phyloP scores from a whole-genome alignment of 2,113 vertebrate species.

The Ochotona curzoniae region DNA sequence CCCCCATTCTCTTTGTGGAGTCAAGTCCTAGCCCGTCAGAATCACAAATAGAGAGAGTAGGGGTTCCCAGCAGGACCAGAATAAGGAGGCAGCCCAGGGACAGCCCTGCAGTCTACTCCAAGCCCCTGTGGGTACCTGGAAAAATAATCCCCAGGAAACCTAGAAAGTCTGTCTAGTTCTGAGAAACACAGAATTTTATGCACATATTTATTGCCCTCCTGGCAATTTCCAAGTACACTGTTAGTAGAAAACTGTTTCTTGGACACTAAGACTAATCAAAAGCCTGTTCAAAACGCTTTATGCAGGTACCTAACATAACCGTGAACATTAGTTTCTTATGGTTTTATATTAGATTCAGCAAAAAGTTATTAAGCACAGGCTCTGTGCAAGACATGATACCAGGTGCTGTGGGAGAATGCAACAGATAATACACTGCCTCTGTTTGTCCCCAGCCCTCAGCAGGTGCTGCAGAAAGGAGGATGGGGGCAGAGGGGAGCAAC shows the following conservation, averaged over 20 bases:
- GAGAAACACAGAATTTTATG: conserved; percentile 56
- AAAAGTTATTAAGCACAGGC: conserved; percentile 41
- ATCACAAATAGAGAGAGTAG: background rate
- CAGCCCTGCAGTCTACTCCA: background rate
- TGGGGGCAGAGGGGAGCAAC: background rate
- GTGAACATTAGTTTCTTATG: conserved; percentile 63
- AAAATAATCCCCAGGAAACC: conserved; percentile 39
- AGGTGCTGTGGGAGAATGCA: background rate
- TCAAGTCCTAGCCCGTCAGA: background rate
- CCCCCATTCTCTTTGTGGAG: background rate
- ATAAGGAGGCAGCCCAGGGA: background rate
- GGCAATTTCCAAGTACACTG: conserved; percentile 67
- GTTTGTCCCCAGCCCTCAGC: background rate
- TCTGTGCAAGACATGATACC: background rate
- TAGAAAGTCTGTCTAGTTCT: conserved; percentile 40
- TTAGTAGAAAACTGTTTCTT: conserved; percentile 68
- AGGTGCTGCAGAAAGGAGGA: background rate
- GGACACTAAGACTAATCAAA: conserved; percentile 73
- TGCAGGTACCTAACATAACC: conserved; percentile 63
- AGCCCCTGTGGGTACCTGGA: background rate
- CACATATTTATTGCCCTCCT: conserved; percentile 59
- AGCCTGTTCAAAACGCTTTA: conserved; percentile 68
- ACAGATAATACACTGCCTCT: background rate
- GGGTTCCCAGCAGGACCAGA: background rate
- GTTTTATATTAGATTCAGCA: conserved; percentile 69